Evolutionary conservation across 2,888 invertebrate genomes (phyloP).

Genomic region (Drosophila ustulata): DNA sequence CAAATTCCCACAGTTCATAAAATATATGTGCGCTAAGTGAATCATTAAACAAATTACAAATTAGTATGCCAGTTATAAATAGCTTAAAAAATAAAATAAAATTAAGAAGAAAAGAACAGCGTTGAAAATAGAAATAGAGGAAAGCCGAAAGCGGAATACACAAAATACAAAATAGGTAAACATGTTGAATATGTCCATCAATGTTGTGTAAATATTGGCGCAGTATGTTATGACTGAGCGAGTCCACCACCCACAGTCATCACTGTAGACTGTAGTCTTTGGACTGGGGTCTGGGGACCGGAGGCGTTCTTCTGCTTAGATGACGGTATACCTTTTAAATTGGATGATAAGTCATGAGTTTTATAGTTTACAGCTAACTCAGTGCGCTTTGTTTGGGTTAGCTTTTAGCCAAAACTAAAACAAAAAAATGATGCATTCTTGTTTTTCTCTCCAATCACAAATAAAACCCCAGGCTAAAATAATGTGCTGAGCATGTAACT

Average conservation of each 20-base stretch:
- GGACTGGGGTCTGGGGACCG: not conserved
- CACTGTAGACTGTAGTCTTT: slow-evolving; percentile 9
- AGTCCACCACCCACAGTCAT: slow-evolving; percentile 51
- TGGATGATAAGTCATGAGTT: slow-evolving; percentile 40
- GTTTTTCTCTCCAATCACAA: slow-evolving; percentile 20
- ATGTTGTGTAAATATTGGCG: slow-evolving; percentile 75
- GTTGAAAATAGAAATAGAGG: slow-evolving; percentile 27
- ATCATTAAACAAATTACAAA: slow-evolving; percentile 79
- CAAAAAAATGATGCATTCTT: slow-evolving; percentile 14
- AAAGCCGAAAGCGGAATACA: slow-evolving; percentile 8
- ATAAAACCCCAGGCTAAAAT: slow-evolving; percentile 11
- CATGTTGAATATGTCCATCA: slow-evolving; percentile 69
- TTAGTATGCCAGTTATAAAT: slow-evolving; percentile 78
- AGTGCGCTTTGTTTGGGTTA: slow-evolving; percentile 27
- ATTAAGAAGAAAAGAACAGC: slow-evolving; percentile 31
- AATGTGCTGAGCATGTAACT: not conserved
- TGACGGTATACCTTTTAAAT: slow-evolving; percentile 20
- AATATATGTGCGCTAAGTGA: slow-evolving; percentile 63
- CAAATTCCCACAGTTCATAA: slow-evolving; percentile 67
- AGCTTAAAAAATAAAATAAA: slow-evolving; percentile 44
- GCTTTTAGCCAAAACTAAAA: not conserved
- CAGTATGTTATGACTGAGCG: slow-evolving; percentile 44
- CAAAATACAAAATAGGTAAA: slow-evolving; percentile 63
- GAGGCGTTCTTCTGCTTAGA: slow-evolving; percentile 20
- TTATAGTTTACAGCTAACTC: slow-evolving; percentile 37